phyloP scores from a whole-genome alignment of 2,113 vertebrate species.

The Chionis minor region DNA sequence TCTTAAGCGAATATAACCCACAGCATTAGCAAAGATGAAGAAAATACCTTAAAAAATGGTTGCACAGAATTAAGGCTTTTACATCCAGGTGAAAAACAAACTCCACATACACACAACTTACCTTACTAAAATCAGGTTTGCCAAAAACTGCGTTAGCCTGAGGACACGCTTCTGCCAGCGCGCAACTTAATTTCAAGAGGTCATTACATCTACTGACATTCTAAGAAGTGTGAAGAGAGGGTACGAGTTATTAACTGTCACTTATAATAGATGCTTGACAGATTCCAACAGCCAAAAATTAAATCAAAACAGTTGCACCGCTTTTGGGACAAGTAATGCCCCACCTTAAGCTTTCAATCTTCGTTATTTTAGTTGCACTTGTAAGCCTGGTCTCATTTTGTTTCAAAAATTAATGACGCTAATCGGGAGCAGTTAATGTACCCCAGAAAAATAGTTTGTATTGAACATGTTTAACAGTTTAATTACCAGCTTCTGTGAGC shows the following conservation, averaged over 20 bases:
- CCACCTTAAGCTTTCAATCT: not conserved
- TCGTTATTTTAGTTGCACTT: not conserved
- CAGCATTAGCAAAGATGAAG: not conserved
- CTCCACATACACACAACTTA: not conserved
- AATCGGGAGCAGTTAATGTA: not conserved
- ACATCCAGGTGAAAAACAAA: not conserved
- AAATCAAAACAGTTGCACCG: not conserved
- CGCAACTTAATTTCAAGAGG: constrained; percentile 58
- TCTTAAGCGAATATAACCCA: not conserved
- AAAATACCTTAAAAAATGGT: not conserved
- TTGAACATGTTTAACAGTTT: not conserved
- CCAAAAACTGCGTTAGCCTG: constrained; percentile 66
- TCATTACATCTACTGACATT: constrained; percentile 58
- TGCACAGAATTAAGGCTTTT: not conserved
- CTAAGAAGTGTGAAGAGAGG: not conserved
- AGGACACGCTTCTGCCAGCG: constrained; percentile 68
- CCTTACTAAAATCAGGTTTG: constrained; percentile 69
- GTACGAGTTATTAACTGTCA: not conserved
- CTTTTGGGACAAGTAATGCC: not conserved
- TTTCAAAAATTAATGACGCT: not conserved
- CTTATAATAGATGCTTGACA: not conserved
- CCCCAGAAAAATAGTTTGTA: not conserved
- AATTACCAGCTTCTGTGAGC: not conserved
- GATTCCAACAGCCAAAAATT: not conserved
- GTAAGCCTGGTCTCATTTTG: not conserved